phyloP scores from a whole-genome alignment of 2,888 invertebrate genomes.

The Agonum fuliginosum region DNA sequence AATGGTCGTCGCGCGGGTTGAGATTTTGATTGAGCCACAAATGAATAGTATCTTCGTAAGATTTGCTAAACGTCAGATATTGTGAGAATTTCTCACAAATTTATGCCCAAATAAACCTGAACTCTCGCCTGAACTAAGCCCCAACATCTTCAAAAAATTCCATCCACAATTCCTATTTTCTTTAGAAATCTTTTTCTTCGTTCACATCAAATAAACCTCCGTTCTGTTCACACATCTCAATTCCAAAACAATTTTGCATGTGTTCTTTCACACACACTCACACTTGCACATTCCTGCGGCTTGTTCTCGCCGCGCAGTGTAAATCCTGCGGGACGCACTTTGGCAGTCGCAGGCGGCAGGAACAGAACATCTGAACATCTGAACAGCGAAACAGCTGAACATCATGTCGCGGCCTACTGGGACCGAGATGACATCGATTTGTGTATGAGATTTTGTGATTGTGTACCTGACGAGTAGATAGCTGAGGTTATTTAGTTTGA shows the following conservation, averaged over 20 bases:
- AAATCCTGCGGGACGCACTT: constrained; percentile 36
- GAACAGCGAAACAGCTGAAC: background rate
- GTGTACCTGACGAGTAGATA: no score
- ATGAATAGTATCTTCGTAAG: no score
- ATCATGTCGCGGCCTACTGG: constrained; percentile 4
- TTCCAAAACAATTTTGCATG: constrained; percentile 37
- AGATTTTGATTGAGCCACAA: no score
- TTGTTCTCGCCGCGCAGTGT: background rate
- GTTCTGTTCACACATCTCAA: constrained; percentile 6
- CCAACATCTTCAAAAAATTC: no score
- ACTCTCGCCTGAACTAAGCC: no score
- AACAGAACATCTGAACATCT: constrained; percentile 20
- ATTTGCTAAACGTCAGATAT: no score
- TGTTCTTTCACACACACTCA: constrained; percentile 9
- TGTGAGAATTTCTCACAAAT: no score
- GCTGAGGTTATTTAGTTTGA: no score
- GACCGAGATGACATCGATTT: constrained; percentile 17
- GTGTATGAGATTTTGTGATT: constrained; percentile 23
- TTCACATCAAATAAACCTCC: constrained; percentile 21
- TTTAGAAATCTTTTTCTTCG: background rate
- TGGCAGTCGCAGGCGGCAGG: background rate
- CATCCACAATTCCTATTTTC: background rate
- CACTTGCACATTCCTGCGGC: background rate
- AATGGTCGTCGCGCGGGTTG: no score
- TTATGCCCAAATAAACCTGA: no score